Evolutionary conservation across 1,140 invertebrate species (phyloP).

Genomic region (Macrobrachium nipponense): DNA sequence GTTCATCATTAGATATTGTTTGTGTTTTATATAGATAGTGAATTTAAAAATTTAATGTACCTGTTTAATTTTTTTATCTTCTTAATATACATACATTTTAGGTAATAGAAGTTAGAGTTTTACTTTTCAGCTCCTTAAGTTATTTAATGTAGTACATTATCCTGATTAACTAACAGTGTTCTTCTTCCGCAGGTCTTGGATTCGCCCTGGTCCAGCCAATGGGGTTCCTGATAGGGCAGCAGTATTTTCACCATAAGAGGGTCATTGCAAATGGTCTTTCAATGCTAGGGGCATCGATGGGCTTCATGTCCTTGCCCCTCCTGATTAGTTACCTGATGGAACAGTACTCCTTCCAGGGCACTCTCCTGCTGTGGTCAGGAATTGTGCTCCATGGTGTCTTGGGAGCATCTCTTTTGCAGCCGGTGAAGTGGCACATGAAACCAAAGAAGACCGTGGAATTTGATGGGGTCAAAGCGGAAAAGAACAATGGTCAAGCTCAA

Average conservation of each 20-base stretch:
- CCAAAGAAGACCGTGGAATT: constrained; percentile 8
- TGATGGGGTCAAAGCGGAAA: background rate
- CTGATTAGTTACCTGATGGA: constrained; percentile 23
- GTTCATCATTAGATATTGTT: too few species aligned
- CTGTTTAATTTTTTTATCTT: background rate
- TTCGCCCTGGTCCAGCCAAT: constrained; percentile 12
- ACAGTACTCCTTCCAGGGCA: constrained; percentile 15
- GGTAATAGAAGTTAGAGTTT: background rate
- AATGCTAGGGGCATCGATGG: constrained; percentile 31
- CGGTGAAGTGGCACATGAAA: constrained; percentile 38
- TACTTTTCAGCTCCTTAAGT: background rate
- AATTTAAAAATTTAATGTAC: too few species aligned
- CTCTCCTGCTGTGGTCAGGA: constrained; percentile 47
- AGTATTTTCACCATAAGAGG: constrained; percentile 30
- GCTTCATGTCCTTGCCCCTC: constrained; percentile 33
- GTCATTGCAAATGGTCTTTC: constrained; percentile 41
- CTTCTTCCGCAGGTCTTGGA: constrained; percentile 22
- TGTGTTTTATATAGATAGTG: too few species aligned
- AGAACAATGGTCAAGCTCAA: constrained; percentile 23
- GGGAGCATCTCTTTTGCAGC: constrained; percentile 31
- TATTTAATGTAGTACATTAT: background rate
- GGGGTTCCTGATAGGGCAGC: constrained; percentile 35
- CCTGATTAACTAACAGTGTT: background rate
- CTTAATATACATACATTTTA: background rate
- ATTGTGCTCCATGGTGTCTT: constrained; percentile 37